phyloP scores from a whole-genome alignment of 2,113 vertebrate species.

The Merops nubicus region DNA sequence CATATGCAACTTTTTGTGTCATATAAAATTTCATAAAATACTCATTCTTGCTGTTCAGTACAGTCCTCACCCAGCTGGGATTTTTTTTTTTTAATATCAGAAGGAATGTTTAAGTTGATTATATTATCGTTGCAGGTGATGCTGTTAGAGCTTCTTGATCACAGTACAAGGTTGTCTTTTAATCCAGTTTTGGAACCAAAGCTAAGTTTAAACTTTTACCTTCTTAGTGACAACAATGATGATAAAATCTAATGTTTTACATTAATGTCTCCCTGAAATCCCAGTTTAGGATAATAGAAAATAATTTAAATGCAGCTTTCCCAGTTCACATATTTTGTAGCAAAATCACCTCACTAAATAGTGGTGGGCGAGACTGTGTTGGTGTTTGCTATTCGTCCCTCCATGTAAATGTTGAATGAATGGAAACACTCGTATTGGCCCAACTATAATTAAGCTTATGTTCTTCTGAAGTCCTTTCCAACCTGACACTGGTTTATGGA shows the following conservation, averaged over 20 bases:
- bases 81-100: neutral
- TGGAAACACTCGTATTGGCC: neutral
- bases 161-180: neutral
- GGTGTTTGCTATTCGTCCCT: neutral
- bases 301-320: neutral
- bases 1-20: neutral
- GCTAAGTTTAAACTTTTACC: neutral
- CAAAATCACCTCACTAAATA: neutral
- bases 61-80: neutral
- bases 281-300: neutral
- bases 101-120: neutral
- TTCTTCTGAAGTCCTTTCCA: neutral
- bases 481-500: neutral
- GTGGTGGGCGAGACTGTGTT: neutral
- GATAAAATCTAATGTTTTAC: neutral
- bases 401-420: neutral
- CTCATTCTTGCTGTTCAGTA: neutral
- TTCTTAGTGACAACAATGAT: neutral
- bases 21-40: neutral
- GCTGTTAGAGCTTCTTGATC: neutral
- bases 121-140: neutral
- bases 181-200: neutral
- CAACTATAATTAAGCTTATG: neutral
- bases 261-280: neutral
- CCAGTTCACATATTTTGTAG: neutral